Conservation (phyloP, 2,888 invertebrate genomes). For the Lasioglossum villosulum region DNA sequence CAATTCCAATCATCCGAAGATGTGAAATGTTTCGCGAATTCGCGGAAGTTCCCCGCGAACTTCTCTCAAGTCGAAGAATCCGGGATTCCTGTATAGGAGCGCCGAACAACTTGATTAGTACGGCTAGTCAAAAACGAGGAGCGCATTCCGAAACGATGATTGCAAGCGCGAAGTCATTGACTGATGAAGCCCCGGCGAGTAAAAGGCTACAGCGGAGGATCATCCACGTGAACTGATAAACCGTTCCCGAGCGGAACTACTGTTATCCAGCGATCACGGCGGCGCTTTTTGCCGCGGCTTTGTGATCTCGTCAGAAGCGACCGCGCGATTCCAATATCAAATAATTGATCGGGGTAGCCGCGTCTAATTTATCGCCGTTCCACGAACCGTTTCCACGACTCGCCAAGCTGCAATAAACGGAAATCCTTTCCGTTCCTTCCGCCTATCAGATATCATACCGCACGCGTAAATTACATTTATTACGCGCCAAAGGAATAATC, state of each 20-base stretch:
- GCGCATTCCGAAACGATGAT: neutral
- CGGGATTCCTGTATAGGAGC: neutral
- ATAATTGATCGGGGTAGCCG: slow-evolving; percentile 52
- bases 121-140: neutral
- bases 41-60: neutral
- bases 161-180: slow-evolving; percentile 5
- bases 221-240: slow-evolving; percentile 22
- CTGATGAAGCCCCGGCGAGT: slow-evolving; percentile 25
- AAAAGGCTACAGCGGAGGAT: slow-evolving; percentile 1
- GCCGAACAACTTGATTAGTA: neutral
- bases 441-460: slow-evolving; percentile 14
- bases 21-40: neutral
- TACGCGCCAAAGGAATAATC: neutral
- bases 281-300: slow-evolving; percentile 31
- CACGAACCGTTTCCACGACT: slow-evolving; percentile 18
- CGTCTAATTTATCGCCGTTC: slow-evolving; percentile 43
- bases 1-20: neutral
- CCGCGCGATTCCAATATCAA: slow-evolving; percentile 50
- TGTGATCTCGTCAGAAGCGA: slow-evolving; percentile 32
- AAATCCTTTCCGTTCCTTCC: slow-evolving; percentile 28
- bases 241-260: slow-evolving; percentile 22
- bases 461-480: slow-evolving; percentile 31
- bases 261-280: slow-evolving; percentile 37
- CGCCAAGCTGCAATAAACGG: slow-evolving; percentile 17
- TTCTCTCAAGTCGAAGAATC: neutral